phyloP scores from a whole-genome alignment of 2,113 vertebrate genomes.

The Cyanoramphus novaezelandiae region DNA sequence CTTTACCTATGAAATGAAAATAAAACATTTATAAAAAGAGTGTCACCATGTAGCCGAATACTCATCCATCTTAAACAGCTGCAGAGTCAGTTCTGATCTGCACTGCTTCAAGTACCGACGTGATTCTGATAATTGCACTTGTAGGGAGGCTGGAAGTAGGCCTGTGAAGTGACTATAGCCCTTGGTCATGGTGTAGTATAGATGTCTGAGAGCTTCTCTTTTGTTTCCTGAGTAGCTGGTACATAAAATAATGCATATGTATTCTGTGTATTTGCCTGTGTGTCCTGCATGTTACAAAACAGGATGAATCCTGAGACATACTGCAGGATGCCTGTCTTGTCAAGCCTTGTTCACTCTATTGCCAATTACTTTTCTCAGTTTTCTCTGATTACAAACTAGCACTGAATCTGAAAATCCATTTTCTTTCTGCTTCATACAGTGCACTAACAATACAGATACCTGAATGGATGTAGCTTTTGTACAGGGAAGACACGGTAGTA shows the following conservation, averaged over 20 bases:
- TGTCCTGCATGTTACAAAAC: not conserved
- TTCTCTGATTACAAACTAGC: not conserved
- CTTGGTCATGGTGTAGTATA: not conserved
- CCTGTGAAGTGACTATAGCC: not conserved
- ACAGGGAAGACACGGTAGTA: not conserved
- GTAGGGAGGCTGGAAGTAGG: not conserved
- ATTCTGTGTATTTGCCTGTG: not conserved
- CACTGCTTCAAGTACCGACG: not conserved
- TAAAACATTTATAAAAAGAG: not conserved
- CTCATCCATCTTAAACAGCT: not conserved
- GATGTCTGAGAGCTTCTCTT: not conserved
- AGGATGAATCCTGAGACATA: not conserved
- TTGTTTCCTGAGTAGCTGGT: not conserved
- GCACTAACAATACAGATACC: not conserved
- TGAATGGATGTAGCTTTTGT: not conserved
- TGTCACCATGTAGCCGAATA: not conserved
- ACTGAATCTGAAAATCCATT: not conserved
- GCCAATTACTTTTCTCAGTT: not conserved
- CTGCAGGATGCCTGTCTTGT: not conserved
- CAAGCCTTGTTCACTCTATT: not conserved
- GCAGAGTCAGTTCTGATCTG: not conserved
- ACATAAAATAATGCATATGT: not conserved
- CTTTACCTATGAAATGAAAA: slow-evolving; percentile 75
- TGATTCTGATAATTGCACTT: not conserved
- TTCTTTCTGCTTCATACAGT: not conserved